phyloP scores from a whole-genome alignment of 2,888 invertebrate species.

The Cephus rjabovi region DNA sequence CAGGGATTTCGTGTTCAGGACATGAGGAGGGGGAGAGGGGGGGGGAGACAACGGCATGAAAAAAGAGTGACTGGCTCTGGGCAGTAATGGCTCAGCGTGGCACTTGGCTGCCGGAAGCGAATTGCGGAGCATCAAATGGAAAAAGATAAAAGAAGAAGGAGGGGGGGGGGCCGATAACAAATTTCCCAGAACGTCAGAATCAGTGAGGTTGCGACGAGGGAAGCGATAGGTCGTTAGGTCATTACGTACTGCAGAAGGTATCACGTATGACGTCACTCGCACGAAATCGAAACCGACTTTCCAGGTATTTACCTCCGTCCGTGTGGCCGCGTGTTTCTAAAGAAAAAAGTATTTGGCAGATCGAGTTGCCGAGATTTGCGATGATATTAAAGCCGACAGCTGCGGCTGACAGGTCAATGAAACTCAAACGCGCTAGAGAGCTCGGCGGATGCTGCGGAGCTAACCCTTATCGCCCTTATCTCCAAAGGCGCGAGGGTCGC shows the following conservation, averaged over 20 bases:
- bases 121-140: neutral
- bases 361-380: neutral
- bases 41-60: neutral
- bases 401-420: slow-evolving; percentile 1
- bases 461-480: neutral
- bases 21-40: too few relatives aligned
- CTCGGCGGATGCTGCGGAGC: neutral
- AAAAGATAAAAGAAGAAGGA: neutral
- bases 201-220: neutral
- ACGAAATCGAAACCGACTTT: neutral
- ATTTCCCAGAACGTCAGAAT: neutral
- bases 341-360: neutral
- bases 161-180: neutral
- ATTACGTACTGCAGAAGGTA: neutral
- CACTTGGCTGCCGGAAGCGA: neutral
- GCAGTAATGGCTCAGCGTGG: neutral
- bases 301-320: neutral
- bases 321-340: neutral
- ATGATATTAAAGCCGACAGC: neutral
- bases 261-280: neutral
- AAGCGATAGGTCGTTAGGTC: neutral
- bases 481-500: neutral
- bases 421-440: neutral
- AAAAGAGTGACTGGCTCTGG: neutral
- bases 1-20: neutral